phyloP scores from a whole-genome alignment of 2,113 vertebrate species.

The Ammodytes dubius region DNA sequence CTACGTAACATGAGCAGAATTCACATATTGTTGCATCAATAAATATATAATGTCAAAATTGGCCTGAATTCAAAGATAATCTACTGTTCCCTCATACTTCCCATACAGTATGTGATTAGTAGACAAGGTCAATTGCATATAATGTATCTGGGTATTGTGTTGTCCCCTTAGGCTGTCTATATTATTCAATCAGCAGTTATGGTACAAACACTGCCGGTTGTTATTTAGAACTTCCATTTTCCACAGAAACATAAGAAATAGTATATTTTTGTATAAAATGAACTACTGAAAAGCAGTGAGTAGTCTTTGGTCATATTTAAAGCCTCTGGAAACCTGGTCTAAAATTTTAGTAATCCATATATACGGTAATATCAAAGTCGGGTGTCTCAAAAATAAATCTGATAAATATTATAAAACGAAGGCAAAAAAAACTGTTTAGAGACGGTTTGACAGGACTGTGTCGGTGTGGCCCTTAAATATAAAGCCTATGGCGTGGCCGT shows the following conservation, averaged over 20 bases:
- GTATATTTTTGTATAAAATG: not conserved
- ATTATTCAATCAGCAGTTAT: not conserved
- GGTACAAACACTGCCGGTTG: not conserved
- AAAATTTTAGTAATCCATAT: no score
- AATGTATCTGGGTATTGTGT: not conserved
- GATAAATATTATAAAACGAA: no score
- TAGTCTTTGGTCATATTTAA: not conserved
- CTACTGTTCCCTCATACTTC: not conserved
- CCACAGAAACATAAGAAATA: not conserved
- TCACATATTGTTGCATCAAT: not conserved
- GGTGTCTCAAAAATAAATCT: no score
- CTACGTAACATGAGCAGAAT: not conserved
- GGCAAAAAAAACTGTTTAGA: no score
- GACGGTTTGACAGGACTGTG: no score
- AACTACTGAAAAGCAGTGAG: not conserved
- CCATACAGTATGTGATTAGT: not conserved
- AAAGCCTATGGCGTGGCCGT: no score
- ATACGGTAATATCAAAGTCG: no score
- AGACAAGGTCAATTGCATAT: not conserved
- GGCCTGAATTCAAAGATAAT: not conserved
- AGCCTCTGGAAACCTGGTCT: no score
- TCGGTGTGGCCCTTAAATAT: no score
- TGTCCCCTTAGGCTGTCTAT: not conserved
- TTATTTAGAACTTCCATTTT: not conserved
- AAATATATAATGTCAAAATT: not conserved